Evolutionary conservation across 1,140 invertebrate genomes (phyloP).

Genomic region (Drosophila insularis): DNA sequence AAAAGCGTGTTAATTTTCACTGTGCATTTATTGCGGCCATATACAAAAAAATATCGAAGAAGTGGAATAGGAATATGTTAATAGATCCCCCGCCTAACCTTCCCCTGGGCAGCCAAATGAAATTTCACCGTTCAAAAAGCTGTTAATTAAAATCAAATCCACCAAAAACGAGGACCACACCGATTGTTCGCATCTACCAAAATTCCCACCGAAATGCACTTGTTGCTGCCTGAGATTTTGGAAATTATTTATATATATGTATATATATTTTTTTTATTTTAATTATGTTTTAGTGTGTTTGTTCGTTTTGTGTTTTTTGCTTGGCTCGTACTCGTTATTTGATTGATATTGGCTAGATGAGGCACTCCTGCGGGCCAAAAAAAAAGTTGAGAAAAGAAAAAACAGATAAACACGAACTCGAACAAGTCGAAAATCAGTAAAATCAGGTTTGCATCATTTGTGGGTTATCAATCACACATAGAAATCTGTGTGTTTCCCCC

Average conservation of each 20-base stretch:
- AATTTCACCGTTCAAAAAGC: slow-evolving; percentile 75
- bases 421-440: slow-evolving; percentile 33
- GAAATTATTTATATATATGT: slow-evolving; percentile 25
- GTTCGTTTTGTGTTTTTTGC: slow-evolving; percentile 22
- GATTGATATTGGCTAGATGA: slow-evolving; percentile 54
- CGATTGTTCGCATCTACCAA: not conserved
- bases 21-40: slow-evolving; percentile 73
- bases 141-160: slow-evolving; percentile 76
- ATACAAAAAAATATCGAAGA: slow-evolving; percentile 22
- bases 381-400: slow-evolving; percentile 20
- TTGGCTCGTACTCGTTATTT: slow-evolving; percentile 50
- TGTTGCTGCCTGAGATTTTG: slow-evolving; percentile 48
- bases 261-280: slow-evolving; percentile 12
- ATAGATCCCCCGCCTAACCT: slow-evolving; percentile 57
- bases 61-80: slow-evolving; percentile 53
- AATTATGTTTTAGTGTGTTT: not conserved
- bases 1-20: slow-evolving; percentile 81
- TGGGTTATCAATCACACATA: slow-evolving; percentile 79
- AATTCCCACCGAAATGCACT: slow-evolving; percentile 41
- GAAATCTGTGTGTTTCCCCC: slow-evolving; percentile 49
- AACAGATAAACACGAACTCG: slow-evolving; percentile 37
- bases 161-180: slow-evolving; percentile 41
- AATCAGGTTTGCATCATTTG: slow-evolving; percentile 73
- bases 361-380: slow-evolving; percentile 50
- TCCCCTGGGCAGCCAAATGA: slow-evolving; percentile 18